Percentiles rank a stretch among this genome's conserved stretches.
phyloP scores from a whole-genome alignment of 2,888 invertebrate genomes.

The Cryptocheilus praepositus region DNA sequence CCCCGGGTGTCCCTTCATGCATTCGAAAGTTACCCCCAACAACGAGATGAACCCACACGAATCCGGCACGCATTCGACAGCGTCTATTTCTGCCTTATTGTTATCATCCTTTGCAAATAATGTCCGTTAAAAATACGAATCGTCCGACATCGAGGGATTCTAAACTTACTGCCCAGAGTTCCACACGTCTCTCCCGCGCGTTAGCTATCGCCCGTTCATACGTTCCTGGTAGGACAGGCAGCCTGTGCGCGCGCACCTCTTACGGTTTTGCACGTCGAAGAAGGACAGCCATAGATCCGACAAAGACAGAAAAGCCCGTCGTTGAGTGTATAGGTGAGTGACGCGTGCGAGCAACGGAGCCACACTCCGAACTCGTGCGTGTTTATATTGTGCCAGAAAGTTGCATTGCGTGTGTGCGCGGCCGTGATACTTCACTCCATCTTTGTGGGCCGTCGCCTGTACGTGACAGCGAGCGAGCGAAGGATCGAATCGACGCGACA shows the following conservation, averaged over 20 bases:
- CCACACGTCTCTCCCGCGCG: not conserved
- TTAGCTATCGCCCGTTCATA: constrained; percentile 4
- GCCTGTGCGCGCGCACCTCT: constrained; percentile 60
- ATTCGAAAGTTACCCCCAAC: too few species aligned
- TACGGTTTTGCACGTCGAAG: constrained; percentile 7
- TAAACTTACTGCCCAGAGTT: too few species aligned
- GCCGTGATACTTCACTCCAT: constrained; percentile 18
- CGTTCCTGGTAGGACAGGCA: constrained; percentile 45
- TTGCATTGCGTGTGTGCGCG: constrained; percentile 31
- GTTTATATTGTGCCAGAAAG: constrained; percentile 39
- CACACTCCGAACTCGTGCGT: constrained; percentile 39
- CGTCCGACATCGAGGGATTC: too few species aligned
- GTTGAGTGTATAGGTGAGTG: constrained; percentile 36
- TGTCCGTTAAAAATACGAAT: too few species aligned
- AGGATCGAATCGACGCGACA: too few species aligned
- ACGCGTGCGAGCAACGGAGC: constrained; percentile 37
- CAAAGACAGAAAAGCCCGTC: not conserved
- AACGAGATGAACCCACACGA: too few species aligned
- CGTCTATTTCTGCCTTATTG: too few species aligned
- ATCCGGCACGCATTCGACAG: too few species aligned
- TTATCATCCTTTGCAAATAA: too few species aligned
- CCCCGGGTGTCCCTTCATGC: too few species aligned
- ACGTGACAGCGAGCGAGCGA: too few species aligned
- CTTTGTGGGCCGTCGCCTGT: too few species aligned
- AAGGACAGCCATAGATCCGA: constrained; percentile 1